phyloP scores from a whole-genome alignment of 2,113 vertebrate genomes.

The Myotis lucifugus region DNA sequence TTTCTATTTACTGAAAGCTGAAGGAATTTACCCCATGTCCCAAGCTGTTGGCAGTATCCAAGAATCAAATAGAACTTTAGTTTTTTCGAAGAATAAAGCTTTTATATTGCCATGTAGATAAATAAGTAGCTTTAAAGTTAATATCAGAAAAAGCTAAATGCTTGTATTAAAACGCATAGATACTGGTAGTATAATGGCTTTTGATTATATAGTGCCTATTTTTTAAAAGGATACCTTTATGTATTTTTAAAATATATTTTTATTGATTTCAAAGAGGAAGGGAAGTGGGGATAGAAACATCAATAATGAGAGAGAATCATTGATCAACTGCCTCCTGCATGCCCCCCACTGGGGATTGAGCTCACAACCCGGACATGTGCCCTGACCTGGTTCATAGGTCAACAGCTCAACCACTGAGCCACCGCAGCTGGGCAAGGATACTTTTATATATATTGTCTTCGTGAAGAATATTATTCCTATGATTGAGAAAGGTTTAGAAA shows the following conservation, averaged over 20 bases:
- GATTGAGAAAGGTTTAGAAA: slow-evolving; percentile 7
- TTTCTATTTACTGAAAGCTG: slow-evolving; percentile 40
- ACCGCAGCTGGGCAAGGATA: neutral
- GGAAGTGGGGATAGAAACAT: too few relatives aligned
- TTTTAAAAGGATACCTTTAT: slow-evolving; percentile 52
- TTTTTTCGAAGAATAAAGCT: neutral
- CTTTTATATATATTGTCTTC: slow-evolving; percentile 34
- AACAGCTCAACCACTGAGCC: too few relatives aligned
- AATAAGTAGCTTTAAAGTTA: neutral
- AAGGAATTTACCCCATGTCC: slow-evolving; percentile 35
- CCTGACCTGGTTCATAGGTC: too few relatives aligned
- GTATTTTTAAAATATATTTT: slow-evolving; percentile 3
- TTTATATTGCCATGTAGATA: slow-evolving; percentile 4
- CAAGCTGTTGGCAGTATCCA: neutral
- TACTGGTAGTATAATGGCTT: slow-evolving; percentile 5
- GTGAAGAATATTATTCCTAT: slow-evolving; percentile 29
- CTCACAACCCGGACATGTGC: too few relatives aligned
- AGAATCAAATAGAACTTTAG: slow-evolving; percentile 29
- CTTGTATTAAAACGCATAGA: neutral
- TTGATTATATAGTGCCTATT: slow-evolving; percentile 34
- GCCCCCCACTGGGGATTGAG: too few relatives aligned
- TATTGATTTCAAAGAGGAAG: too few relatives aligned
- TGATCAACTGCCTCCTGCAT: too few relatives aligned
- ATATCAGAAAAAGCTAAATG: slow-evolving; percentile 39
- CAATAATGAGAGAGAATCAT: too few relatives aligned